These are phyloP conservation scores for Pogonomyrmex barbatus DNA, from an alignment of 1,140 invertebrate species.

Conservation along the genomic window DNA sequence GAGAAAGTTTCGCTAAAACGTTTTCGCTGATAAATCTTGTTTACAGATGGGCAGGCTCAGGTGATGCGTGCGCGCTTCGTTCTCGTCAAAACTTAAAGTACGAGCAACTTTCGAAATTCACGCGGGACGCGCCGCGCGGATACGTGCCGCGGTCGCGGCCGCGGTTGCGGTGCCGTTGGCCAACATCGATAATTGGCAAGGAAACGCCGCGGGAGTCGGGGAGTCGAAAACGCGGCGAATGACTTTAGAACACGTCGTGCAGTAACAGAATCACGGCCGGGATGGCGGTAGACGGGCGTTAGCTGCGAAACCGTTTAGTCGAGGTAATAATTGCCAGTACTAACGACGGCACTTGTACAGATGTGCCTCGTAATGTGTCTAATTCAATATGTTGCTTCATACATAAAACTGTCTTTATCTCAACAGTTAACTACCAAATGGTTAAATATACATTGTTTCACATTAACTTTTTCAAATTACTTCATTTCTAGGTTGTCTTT, in stretches of 20 bases:
- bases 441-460: constrained; percentile 1
- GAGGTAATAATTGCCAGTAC: constrained; percentile 44
- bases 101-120: constrained; percentile 74
- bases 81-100: constrained; percentile 79
- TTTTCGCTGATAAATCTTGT: constrained; percentile 82
- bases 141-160: constrained; percentile 32
- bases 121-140: constrained; percentile 57
- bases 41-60: constrained; percentile 82
- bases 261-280: background rate
- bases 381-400: constrained; percentile 28
- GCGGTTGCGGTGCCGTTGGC: constrained; percentile 9
- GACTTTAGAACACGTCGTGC: constrained; percentile 42
- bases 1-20: constrained; percentile 81
- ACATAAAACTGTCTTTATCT: background rate
- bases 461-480: constrained; percentile 13
- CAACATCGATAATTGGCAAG: constrained; percentile 73
- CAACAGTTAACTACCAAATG: background rate
- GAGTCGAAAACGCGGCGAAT: constrained; percentile 2
- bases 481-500: background rate
- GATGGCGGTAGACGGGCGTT: constrained; percentile 31
- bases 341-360: constrained; percentile 38
- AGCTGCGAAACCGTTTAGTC: constrained; percentile 20
- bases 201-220: constrained; percentile 7
- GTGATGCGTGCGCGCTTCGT: constrained; percentile 77
- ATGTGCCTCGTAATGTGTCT: constrained; percentile 19